Base-by-base conservation (phyloP, 2,113 vertebrate species). In the Arvicanthis niloticus region DNA sequence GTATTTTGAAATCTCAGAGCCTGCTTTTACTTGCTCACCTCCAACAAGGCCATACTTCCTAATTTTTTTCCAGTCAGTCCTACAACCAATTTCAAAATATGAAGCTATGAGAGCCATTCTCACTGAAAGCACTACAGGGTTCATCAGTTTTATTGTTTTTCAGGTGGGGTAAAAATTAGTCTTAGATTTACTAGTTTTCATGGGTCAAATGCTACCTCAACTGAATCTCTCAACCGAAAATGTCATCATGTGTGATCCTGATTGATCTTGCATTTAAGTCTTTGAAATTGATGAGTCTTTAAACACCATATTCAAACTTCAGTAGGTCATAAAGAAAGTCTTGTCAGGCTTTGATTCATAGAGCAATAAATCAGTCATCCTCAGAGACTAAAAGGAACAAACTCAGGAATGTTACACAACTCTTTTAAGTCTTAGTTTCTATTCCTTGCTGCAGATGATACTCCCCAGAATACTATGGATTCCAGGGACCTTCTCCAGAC, bases 61-160 rank as follows among this genome's bases (percentile, higher is more conserved):
- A 45, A 76, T n/a, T 15, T 45, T 21, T 26, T 76, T 5, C 73
- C 11, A 26, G 26, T 26, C 22, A 76, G 6, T 48, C 29, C 12
- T 76, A 15, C 12, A 29, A 48, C 24, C 24, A 12, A 2, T 29
- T 76, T 29, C 24, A 76, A 29, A 45, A 24, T 76, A 12, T 26
- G 75, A 76, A 11, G 42, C 11, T 45, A 29, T 76, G 42, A 45
- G 42, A 76, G 12, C 5, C 24, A 45, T 13, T 76, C 73, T 60
- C 40, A 76, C 45, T 76, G 24, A 76, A 48, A 48, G 12, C 2
- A 48, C 75, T 77, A 48, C 12, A 77, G 42, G 42, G 42, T 89
- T 67, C 15, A 16, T 80, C 94, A 67, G 81, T 67, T 48, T 86
- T 16, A 67, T 51, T 84, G 40, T 75, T 96, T 97, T 93, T 65